Evolutionary conservation across 2,113 vertebrate genomes (phyloP).

Genomic region (Elgaria multicarinata): DNA sequence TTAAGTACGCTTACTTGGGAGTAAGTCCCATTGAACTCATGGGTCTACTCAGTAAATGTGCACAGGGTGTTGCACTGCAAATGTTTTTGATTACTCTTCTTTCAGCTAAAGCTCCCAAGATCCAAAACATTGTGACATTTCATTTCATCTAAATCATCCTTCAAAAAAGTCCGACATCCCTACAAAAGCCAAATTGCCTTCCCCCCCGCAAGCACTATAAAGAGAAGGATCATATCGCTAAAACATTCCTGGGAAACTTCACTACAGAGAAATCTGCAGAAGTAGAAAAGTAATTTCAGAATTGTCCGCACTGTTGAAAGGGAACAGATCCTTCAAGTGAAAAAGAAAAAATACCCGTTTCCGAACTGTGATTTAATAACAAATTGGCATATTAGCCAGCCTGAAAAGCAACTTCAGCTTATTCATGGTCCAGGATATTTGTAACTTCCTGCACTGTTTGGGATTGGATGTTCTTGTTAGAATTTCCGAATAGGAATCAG

Average conservation of each 20-base stretch:
- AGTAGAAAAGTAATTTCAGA: constrained; percentile 25
- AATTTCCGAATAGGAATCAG: background rate
- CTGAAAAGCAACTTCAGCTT: constrained; percentile 23
- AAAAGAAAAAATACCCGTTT: background rate
- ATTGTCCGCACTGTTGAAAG: constrained; percentile 23
- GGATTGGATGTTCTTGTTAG: constrained; percentile 12
- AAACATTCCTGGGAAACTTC: background rate
- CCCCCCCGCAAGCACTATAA: background rate
- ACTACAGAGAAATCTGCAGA: background rate
- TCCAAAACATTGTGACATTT: background rate
- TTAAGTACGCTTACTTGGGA: background rate
- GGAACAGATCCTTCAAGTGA: constrained; percentile 30
- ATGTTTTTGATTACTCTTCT: background rate
- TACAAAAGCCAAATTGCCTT: background rate
- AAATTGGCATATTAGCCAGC: constrained; percentile 27
- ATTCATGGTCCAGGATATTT: constrained; percentile 41
- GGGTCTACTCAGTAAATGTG: background rate
- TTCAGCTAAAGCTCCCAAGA: background rate
- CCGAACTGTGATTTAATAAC: constrained; percentile 37
- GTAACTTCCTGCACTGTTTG: constrained; percentile 7
- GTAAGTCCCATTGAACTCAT: too few relatives aligned
- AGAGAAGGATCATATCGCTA: background rate
- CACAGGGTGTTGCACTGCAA: background rate
- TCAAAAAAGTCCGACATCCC: background rate
- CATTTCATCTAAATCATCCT: background rate